Evolutionary conservation across 2,797 vertebrate genomes (phyloP), one percentile per base, ranked within the genome.

Genomic region (Anas flavirostris): DNA sequence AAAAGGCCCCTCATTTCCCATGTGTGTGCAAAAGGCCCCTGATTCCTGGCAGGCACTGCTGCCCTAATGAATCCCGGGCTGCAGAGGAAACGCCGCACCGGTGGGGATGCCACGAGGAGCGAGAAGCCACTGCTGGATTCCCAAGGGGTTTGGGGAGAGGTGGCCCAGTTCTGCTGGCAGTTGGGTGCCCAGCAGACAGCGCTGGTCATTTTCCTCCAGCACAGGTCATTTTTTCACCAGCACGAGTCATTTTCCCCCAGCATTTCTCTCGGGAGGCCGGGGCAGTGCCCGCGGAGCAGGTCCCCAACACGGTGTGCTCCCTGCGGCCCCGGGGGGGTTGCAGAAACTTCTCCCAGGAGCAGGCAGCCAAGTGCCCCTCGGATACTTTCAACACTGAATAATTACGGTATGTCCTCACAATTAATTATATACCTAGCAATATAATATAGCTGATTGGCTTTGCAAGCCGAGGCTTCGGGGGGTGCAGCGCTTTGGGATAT

Each of bases 81-180:
- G 1, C 23, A 70, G 29, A n/a, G 50, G 31, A 52, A 43, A 12
- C 2, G 0, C 55, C 21, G 26, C 10, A 10, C 26, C 19, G 5
- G 16, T 15, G 4, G 1, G 25, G 43, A 13, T 5, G 22, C 23
- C 13, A 4, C 4, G 2, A 5, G 41, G n/a, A 55, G 22, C 2
- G 5, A 35, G 73, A 74, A 63, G 16, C 29, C 13, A 35, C 14
- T 41, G 50, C 46, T 21, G 3, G 31, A 23, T 39, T 60, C 53
- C 25, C 12, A 22, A 7, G 13, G 23, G 46, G 7, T 22, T 22
- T 5, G 25, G n/a, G 29, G 10, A 59, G 63, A 59, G 7, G 26
- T 35, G 35, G 19, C 66, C 33, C 72, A 8, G 70, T 37, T n/a
- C 56, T 72, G 23, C 58, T 8, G 1, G 15, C 56, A 43, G 29